These are phyloP conservation scores for Tolmerus cingulatus DNA, from an alignment of 2,888 invertebrate species.

Conservation along the genomic window DNA sequence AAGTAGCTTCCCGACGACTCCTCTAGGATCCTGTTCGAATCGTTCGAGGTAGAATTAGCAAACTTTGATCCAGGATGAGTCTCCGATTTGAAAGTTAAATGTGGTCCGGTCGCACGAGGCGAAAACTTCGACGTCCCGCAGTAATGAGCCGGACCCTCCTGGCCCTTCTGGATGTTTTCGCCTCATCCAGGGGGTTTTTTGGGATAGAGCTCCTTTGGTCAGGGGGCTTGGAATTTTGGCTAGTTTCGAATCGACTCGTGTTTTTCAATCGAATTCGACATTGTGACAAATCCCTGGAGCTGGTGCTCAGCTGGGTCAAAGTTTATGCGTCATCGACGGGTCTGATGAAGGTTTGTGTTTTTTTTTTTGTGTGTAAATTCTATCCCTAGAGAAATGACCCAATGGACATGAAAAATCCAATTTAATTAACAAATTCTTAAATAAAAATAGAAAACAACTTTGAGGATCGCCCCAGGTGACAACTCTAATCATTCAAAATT, in stretches of 20 bases:
- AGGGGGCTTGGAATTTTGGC: neutral
- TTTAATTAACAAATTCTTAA: neutral
- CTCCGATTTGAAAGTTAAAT: constrained; percentile 28
- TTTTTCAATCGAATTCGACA: neutral
- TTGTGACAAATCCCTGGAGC: neutral
- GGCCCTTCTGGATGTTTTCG: neutral
- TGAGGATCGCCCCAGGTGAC: neutral
- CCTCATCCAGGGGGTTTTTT: neutral
- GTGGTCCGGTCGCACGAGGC: neutral
- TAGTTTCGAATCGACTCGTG: neutral
- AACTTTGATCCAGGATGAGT: constrained; percentile 19
- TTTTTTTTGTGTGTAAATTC: neutral
- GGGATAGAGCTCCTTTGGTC: neutral
- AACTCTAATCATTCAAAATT: neutral
- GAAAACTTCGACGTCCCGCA: neutral
- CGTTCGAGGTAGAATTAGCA: constrained; percentile 12
- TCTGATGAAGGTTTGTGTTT: neutral
- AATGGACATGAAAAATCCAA: neutral
- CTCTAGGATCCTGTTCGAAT: neutral
- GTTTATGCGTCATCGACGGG: neutral
- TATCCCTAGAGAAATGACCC: neutral
- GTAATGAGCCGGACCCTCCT: neutral
- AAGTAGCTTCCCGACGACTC: constrained; percentile 8
- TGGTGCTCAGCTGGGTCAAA: neutral
- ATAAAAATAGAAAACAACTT: neutral